Base-by-base conservation (phyloP, 2,113 vertebrate genomes). In the Abramis brama region DNA sequence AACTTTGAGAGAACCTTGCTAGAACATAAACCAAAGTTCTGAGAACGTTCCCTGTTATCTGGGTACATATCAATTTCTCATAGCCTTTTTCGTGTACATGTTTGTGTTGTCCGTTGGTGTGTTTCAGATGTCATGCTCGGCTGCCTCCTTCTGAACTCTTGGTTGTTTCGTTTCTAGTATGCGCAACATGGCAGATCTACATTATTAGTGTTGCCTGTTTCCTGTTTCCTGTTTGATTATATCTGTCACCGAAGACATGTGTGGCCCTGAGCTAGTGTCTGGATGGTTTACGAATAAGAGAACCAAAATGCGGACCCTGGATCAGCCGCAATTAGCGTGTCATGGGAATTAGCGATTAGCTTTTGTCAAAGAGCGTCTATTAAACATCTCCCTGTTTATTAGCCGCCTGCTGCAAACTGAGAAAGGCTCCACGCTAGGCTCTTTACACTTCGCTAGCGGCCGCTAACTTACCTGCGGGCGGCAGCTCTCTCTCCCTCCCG, bases 381-480 rank as follows among this genome's bases (percentile, higher is more conserved):
- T 64, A 83, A 83, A 57, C 33, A 17, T 47, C 50, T 33, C 45
- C 47, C 27, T 57, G 64, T 82, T 70, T 55, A 55, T 82, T 75
- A 80, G 62, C 23, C 27, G 36, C 70, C 13, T 23, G 66, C 62
- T 45, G 66, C 55, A 73, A 60, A n/a, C 82, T 15, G 25, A 78
- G 76, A 84, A 52, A 45, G 27, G 71, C 33, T 76, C 55, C 71
- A 66, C 15, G 68, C 64, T 50, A 25, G 76, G 36, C 36, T 86
- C 66, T 83, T 80, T 66, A 68, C 81, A 76, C 68, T 70, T 70
- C 12, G 43, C 59, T 81, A 47, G 57, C n/a, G 52, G 66, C 45
- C 88, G 62, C 79, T 86, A 79, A 85, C 83, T 74, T 83, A 89
- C 84, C 83, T 85, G 79, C 75, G 59, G 71, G 86, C 86, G 21